Conservation (phyloP, 2,888 invertebrate genomes). For the Lasiommata megera region DNA sequence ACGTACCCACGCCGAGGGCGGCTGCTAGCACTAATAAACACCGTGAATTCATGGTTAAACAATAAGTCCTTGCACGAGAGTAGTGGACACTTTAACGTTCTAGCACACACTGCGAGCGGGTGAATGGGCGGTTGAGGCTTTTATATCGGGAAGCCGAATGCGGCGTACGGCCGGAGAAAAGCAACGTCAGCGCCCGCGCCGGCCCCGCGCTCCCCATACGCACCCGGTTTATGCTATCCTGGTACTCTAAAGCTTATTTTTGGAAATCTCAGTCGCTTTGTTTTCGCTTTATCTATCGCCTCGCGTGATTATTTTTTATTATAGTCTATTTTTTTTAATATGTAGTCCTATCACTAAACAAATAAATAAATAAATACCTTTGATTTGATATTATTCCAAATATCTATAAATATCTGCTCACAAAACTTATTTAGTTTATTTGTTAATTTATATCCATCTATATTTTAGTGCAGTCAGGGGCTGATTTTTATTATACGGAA, state of each 20-base stretch:
- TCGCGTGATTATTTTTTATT: not conserved
- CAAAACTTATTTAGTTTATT: too few species aligned
- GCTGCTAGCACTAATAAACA: conserved; percentile 83
- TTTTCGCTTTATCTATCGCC: not conserved
- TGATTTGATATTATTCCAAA: too few species aligned
- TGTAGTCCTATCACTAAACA: too few species aligned
- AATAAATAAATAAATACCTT: too few species aligned
- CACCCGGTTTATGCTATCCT: conserved; percentile 27
- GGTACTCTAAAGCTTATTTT: not conserved
- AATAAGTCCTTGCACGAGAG: conserved; percentile 73
- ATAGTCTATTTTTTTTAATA: too few species aligned
- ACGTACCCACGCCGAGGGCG: conserved; percentile 87
- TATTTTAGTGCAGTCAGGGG: too few species aligned
- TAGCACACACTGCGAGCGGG: conserved; percentile 80
- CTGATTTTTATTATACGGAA: too few species aligned
- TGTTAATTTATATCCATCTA: too few species aligned
- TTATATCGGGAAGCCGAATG: conserved; percentile 70
- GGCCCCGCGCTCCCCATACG: conserved; percentile 35
- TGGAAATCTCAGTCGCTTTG: not conserved
- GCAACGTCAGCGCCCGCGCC: conserved; percentile 49
- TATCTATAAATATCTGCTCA: too few species aligned
- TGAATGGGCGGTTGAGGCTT: conserved; percentile 77
- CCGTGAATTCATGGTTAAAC: conserved; percentile 78
- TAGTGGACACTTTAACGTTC: conserved; percentile 77
- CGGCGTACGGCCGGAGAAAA: conserved; percentile 66